Evolutionary conservation across 2,888 invertebrate species (phyloP).

Genomic region (Apoda limacodes): DNA sequence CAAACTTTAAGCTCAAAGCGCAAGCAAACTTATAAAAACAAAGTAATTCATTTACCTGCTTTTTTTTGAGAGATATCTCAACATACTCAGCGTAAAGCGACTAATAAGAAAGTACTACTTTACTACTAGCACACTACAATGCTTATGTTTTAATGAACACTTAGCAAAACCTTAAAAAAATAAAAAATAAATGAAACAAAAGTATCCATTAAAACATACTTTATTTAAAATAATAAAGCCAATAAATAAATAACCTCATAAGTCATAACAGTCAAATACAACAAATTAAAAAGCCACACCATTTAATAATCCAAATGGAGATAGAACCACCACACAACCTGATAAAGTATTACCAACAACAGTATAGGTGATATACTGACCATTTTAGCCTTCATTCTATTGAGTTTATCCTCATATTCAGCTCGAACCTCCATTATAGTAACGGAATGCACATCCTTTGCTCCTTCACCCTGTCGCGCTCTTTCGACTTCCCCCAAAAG

Average conservation of each 20-base stretch:
- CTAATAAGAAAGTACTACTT: slow-evolving; percentile 8
- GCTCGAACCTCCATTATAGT: slow-evolving; percentile 68
- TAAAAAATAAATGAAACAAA: slow-evolving; percentile 53
- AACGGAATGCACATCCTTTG: slow-evolving; percentile 32
- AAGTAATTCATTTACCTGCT: no score
- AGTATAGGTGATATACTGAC: slow-evolving; percentile 71
- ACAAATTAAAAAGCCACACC: slow-evolving; percentile 28
- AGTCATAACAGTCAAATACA: slow-evolving; percentile 29
- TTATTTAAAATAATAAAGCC: slow-evolving; percentile 34
- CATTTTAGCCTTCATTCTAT: slow-evolving; percentile 85
- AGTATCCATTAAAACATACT: slow-evolving; percentile 44
- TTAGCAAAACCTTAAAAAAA: slow-evolving; percentile 15
- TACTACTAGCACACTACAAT: slow-evolving; percentile 24
- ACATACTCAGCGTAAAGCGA: no score
- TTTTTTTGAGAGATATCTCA: no score
- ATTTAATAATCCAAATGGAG: slow-evolving; percentile 47
- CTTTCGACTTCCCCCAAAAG: slow-evolving; percentile 42
- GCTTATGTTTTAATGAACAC: slow-evolving; percentile 36
- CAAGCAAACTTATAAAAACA: no score
- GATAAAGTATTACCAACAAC: slow-evolving; percentile 57
- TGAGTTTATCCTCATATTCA: slow-evolving; percentile 81
- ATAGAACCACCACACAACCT: slow-evolving; percentile 63
- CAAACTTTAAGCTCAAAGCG: no score
- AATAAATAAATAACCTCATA: slow-evolving; percentile 32
- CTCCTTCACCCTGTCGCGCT: slow-evolving; percentile 36